These are phyloP conservation scores for Microhierax caerulescens DNA, from an alignment of 2,797 vertebrate genomes.

Conservation along the genomic window DNA sequence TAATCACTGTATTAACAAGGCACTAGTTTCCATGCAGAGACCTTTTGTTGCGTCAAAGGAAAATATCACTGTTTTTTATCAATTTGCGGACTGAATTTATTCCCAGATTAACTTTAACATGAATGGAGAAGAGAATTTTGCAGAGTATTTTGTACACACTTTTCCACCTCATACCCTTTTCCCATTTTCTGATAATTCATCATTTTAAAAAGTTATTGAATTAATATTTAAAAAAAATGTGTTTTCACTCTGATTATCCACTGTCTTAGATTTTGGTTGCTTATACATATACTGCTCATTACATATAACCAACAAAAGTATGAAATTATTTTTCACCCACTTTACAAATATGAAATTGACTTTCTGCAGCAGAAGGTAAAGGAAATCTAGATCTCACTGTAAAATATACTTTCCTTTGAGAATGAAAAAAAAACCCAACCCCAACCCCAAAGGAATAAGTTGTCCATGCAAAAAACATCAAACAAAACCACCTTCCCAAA, in stretches of 20 bases:
- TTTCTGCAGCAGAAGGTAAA: background rate
- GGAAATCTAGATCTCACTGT: background rate
- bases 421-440: background rate
- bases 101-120: background rate
- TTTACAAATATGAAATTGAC: background rate
- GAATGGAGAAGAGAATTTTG: background rate
- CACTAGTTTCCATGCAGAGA: background rate
- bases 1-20: background rate
- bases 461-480: fast-evolving
- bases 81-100: background rate
- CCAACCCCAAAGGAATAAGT: too few relatives aligned
- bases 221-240: background rate
- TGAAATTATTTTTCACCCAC: background rate
- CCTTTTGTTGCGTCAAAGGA: background rate
- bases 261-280: background rate
- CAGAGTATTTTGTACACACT: background rate
- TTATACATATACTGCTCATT: background rate
- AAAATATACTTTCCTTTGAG: background rate
- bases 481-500: background rate
- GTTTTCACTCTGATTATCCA: background rate
- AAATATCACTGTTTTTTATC: background rate
- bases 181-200: background rate
- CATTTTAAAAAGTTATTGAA: background rate
- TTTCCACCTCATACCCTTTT: background rate
- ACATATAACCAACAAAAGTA: background rate